phyloP scores from a whole-genome alignment of 2,888 invertebrate species.

The Scaptomyza caliginosa region DNA sequence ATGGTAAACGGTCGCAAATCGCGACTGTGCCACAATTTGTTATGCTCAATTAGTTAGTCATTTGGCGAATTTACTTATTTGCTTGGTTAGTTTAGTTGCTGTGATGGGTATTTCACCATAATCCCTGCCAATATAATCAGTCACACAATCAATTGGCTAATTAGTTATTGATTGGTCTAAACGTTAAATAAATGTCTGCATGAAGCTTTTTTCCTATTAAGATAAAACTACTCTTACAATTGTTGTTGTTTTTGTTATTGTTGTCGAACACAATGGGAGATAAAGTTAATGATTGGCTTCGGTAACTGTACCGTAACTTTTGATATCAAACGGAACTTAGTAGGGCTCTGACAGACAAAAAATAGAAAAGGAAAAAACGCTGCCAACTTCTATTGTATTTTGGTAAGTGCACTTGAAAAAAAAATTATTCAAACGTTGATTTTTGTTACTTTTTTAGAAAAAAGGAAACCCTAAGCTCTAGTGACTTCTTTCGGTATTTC shows the following conservation, averaged over 20 bases:
- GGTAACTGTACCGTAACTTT: slow-evolving; percentile 33
- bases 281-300: slow-evolving; percentile 11
- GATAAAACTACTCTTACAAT: slow-evolving; percentile 48
- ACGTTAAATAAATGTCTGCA: slow-evolving; percentile 27
- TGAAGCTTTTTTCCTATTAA: slow-evolving; percentile 43
- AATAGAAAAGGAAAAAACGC: not conserved
- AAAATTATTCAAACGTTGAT: not conserved
- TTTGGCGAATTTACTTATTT: not conserved
- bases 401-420: not conserved
- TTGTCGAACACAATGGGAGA: not conserved
- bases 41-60: slow-evolving; percentile 7
- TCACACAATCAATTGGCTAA: slow-evolving; percentile 66
- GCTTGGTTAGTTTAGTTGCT: too few species aligned
- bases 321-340: slow-evolving; percentile 3
- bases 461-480: not conserved
- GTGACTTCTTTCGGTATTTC: not conserved
- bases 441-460: not conserved
- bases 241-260: not conserved
- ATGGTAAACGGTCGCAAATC: slow-evolving; percentile 67
- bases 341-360: not conserved
- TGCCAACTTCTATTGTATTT: slow-evolving; percentile 3
- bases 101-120: slow-evolving; percentile 56
- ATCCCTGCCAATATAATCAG: slow-evolving; percentile 41
- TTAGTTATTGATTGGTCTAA: slow-evolving; percentile 70
- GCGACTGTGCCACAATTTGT: slow-evolving; percentile 42